Evolutionary conservation across 2,888 invertebrate species (phyloP).

Genomic region (Eupsilia transversa): DNA sequence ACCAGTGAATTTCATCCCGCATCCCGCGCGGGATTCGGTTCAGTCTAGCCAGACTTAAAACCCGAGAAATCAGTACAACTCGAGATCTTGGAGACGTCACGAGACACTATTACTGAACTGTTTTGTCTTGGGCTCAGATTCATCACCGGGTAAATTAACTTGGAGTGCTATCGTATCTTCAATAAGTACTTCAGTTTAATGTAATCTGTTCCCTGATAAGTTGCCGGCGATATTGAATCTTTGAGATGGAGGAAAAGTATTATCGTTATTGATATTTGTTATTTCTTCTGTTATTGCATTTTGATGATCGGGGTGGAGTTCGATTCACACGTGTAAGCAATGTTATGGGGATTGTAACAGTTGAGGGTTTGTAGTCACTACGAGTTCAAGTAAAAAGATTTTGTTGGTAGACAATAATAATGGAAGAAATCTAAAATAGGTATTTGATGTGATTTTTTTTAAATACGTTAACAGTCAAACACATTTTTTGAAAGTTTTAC

Average conservation of each 20-base stretch:
- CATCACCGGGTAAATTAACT: conserved; percentile 53
- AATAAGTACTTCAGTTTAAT: conserved; percentile 45
- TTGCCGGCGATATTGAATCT: conserved; percentile 47
- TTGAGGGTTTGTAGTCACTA: neutral
- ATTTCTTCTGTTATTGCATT: conserved; percentile 53
- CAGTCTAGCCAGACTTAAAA: neutral
- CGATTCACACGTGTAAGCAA: conserved; percentile 16
- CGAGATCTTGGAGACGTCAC: conserved; percentile 15
- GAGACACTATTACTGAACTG: conserved; percentile 46
- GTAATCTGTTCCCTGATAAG: conserved; percentile 45
- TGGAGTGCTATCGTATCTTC: conserved; percentile 25
- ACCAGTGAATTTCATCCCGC: neutral
- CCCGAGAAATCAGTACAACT: conserved; percentile 8
- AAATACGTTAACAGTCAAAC: neutral
- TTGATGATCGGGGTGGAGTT: conserved; percentile 40
- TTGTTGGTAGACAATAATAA: neutral
- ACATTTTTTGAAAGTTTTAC: neutral
- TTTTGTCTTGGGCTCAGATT: conserved; percentile 51
- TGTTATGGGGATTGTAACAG: conserved; percentile 1
- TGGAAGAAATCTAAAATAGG: neutral
- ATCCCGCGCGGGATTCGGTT: neutral
- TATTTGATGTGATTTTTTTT: neutral
- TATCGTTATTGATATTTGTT: conserved; percentile 48
- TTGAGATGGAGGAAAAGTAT: conserved; percentile 43
- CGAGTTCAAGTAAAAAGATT: neutral